phyloP scores from a whole-genome alignment of 1,140 invertebrate genomes.

The Branchinecta lindahli region DNA sequence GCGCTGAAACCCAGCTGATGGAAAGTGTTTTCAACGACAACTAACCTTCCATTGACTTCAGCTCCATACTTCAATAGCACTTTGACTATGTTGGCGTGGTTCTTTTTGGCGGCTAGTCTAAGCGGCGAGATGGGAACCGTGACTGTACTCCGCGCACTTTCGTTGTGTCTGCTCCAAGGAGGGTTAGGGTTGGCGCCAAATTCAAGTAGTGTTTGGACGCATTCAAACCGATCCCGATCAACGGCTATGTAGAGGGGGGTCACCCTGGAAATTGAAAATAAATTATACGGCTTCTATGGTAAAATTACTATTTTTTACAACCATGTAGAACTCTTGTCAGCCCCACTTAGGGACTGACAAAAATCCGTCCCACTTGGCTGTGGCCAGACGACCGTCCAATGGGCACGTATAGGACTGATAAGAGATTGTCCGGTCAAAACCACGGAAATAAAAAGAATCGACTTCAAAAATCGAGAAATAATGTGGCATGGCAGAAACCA shows the following conservation, averaged over 20 bases:
- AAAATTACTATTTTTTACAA: too few relatives aligned
- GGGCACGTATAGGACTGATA: too few relatives aligned
- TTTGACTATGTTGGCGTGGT: background rate
- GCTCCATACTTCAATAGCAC: background rate
- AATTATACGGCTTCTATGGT: too few relatives aligned
- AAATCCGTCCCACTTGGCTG: too few relatives aligned
- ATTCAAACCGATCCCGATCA: background rate
- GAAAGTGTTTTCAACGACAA: background rate
- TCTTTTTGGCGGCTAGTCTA: background rate
- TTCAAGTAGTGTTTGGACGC: background rate
- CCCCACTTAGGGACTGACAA: too few relatives aligned
- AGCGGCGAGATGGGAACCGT: background rate
- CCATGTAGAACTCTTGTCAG: too few relatives aligned
- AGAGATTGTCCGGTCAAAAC: too few relatives aligned
- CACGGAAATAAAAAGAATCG: too few relatives aligned
- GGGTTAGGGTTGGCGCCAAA: background rate
- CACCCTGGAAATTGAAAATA: background rate
- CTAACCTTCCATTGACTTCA: background rate
- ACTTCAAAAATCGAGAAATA: too few relatives aligned
- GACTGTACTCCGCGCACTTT: background rate
- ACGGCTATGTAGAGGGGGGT: background rate
- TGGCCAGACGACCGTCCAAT: too few relatives aligned
- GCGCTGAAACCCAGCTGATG: too few relatives aligned
- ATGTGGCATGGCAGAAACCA: too few relatives aligned
- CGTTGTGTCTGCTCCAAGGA: background rate